Evolutionary conservation across 2,113 vertebrate species (phyloP).

Genomic region (Cyanoliseus patagonus): DNA sequence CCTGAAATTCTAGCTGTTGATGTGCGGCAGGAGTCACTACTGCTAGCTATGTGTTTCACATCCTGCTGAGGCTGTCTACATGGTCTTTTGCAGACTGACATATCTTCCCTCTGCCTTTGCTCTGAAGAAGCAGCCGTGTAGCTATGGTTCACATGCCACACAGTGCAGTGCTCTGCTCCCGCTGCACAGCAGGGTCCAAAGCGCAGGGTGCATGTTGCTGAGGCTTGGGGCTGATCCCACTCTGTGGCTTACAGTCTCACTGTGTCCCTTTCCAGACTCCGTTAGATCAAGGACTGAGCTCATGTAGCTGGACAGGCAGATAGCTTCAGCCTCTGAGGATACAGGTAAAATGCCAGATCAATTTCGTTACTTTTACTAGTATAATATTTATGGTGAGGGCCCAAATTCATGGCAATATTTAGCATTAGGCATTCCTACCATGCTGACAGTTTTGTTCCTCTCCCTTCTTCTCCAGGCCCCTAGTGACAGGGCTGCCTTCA

Average conservation of each 20-base stretch:
- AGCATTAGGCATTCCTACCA: not conserved
- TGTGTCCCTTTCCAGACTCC: not conserved
- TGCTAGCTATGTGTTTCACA: not conserved
- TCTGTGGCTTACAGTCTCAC: not conserved
- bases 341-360: not conserved
- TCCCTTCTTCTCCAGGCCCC: not conserved
- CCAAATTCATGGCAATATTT: not conserved
- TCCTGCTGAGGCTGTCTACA: not conserved
- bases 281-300: not conserved
- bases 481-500: accelerated
- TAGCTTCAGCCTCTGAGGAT: not conserved
- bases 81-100: slow-evolving; percentile 26
- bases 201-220: not conserved
- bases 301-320: accelerated
- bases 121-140: not conserved
- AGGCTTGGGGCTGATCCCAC: not conserved
- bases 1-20: not conserved
- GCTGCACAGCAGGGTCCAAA: not conserved
- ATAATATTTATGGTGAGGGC: not conserved
- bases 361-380: not conserved
- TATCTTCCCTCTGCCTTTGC: not conserved
- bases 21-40: not conserved
- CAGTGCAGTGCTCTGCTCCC: not conserved
- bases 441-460: not conserved
- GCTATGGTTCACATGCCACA: not conserved